phyloP scores from a whole-genome alignment of 1,140 invertebrate genomes.

The Triops longicaudatus region DNA sequence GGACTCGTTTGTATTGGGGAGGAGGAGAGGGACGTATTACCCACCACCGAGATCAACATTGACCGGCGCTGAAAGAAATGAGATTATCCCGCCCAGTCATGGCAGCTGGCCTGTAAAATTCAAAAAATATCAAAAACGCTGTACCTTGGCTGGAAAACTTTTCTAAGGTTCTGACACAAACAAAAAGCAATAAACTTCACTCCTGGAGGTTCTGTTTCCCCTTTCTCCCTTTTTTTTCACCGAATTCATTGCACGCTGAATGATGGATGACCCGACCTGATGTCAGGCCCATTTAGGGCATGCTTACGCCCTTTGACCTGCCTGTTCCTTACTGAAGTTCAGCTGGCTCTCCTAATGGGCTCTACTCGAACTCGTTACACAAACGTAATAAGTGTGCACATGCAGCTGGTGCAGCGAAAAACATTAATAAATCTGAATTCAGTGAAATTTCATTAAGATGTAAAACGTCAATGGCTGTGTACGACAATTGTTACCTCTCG shows the following conservation, averaged over 20 bases:
- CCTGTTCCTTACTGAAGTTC: not conserved
- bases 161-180: not conserved
- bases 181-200: slow-evolving; percentile 8
- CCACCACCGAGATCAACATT: not conserved
- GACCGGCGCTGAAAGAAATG: not conserved
- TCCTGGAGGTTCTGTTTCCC: not conserved
- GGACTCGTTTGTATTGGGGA: not conserved
- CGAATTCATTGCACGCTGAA: not conserved
- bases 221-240: not conserved
- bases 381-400: not conserved
- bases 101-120: not conserved
- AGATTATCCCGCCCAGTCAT: not conserved
- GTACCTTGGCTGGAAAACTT: not conserved
- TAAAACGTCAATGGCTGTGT: not conserved
- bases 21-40: not conserved
- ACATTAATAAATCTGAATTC: not conserved
- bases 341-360: not conserved
- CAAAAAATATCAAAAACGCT: not conserved
- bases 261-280: slow-evolving; percentile 11
- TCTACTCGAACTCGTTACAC: not conserved
- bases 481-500: not conserved
- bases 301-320: slow-evolving; percentile 4
- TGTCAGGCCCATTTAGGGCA: slow-evolving; percentile 3
- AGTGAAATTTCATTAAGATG: slow-evolving; percentile 1
- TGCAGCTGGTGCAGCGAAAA: not conserved